Conservation (phyloP, 2,888 invertebrate genomes). For the Orthosia cruda region DNA sequence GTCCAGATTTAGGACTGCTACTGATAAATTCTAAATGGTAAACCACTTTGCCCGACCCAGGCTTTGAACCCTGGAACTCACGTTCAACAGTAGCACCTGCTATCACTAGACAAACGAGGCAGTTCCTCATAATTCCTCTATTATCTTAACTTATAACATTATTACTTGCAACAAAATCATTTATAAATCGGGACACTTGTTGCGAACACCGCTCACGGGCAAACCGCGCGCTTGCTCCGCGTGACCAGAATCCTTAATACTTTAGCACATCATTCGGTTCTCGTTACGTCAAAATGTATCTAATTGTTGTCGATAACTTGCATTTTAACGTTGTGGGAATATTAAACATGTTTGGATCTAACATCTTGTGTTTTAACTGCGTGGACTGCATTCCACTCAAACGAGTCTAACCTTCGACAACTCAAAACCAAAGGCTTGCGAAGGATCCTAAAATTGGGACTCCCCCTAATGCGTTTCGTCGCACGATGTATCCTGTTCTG, state of each 20-base stretch:
- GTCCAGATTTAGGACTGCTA: too few species aligned
- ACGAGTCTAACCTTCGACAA: too few species aligned
- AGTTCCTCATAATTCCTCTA: background rate
- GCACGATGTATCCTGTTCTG: too few species aligned
- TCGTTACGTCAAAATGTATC: constrained; percentile 49
- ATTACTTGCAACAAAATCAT: constrained; percentile 42
- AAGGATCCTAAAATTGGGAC: too few species aligned
- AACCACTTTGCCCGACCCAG: too few species aligned
- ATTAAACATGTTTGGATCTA: constrained; percentile 2
- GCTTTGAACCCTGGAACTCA: too few species aligned
- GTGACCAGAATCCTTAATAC: constrained; percentile 51
- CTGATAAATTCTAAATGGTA: too few species aligned
- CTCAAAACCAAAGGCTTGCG: too few species aligned
- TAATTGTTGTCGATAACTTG: constrained; percentile 49
- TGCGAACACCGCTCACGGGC: constrained; percentile 25
- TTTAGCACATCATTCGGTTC: constrained; percentile 48
- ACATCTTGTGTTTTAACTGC: background rate
- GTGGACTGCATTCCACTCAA: too few species aligned
- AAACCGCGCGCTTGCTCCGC: constrained; percentile 38
- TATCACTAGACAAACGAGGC: too few species aligned
- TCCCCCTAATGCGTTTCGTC: too few species aligned
- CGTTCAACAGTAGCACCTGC: too few species aligned
- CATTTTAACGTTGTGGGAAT: constrained; percentile 28
- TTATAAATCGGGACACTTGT: constrained; percentile 55
- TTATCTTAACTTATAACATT: constrained; percentile 10